Conservation (phyloP, 2,797 vertebrate genomes). For the Pteropus rufus region DNA sequence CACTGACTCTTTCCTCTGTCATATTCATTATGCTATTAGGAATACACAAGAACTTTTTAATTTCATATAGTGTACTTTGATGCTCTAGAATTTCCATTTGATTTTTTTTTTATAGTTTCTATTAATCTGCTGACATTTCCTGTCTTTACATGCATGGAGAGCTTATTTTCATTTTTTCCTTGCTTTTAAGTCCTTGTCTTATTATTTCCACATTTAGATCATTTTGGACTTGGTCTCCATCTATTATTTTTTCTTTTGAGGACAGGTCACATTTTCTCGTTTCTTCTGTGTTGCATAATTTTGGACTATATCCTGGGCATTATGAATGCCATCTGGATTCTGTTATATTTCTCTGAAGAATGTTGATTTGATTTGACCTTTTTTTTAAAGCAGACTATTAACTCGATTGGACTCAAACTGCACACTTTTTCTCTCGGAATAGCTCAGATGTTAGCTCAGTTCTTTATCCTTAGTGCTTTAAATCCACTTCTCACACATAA, state of each 20-base stretch:
- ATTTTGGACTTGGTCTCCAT: background rate
- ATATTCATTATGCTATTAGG: too few species aligned
- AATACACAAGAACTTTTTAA: background rate
- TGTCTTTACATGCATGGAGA: background rate
- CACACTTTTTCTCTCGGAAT: background rate
- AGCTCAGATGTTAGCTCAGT: background rate
- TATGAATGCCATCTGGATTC: slow-evolving; percentile 40
- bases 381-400: background rate
- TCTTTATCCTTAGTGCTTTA: background rate
- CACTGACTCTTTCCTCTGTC: background rate
- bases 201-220: background rate
- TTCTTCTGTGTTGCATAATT: background rate
- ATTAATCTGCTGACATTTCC: background rate
- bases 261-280: background rate
- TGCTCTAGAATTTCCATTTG: background rate
- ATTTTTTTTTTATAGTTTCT: background rate
- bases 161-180: background rate
- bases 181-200: background rate
- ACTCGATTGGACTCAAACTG: slow-evolving; percentile 2
- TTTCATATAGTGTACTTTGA: background rate
- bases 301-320: background rate
- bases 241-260: background rate
- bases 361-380: background rate
- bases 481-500: fast-evolving
- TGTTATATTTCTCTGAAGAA: slow-evolving; percentile 60